These are phyloP conservation scores for Zaprionus kolodkinae DNA, from an alignment of 1,140 invertebrate genomes.

Conservation along the genomic window DNA sequence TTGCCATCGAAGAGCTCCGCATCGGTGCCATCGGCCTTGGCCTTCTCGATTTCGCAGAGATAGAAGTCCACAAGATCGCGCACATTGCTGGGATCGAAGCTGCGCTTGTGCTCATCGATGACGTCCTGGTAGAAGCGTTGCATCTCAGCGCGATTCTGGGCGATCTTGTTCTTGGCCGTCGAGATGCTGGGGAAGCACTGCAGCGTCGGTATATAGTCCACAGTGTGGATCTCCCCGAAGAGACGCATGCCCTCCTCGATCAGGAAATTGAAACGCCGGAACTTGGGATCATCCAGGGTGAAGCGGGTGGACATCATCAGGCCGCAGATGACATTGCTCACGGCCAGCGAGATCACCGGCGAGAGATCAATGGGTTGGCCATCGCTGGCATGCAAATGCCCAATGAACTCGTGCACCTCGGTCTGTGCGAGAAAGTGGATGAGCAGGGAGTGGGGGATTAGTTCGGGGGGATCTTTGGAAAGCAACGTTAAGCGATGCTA, in stretches of 20 bases:
- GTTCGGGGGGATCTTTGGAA: background rate
- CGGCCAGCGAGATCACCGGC: conserved; percentile 90
- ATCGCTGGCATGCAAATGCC: conserved; percentile 86
- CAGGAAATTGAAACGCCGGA: conserved; percentile 91
- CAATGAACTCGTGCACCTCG: conserved; percentile 91
- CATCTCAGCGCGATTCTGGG: conserved; percentile 93
- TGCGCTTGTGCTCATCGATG: conserved; percentile 91
- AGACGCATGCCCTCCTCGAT: conserved; percentile 95
- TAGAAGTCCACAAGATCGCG: conserved; percentile 95
- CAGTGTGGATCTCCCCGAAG: conserved; percentile 92
- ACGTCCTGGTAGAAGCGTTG: conserved; percentile 92
- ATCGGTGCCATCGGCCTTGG: conserved; percentile 89
- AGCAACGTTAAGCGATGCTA: conserved; percentile 20
- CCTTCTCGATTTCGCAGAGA: conserved; percentile 92
- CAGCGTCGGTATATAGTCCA: conserved; percentile 86
- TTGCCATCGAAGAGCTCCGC: conserved; percentile 91
- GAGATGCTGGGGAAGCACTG: conserved; percentile 91
- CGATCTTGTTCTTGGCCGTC: conserved; percentile 90
- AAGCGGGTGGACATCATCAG: conserved; percentile 95
- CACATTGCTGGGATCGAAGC: conserved; percentile 90
- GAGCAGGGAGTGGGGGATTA: background rate
- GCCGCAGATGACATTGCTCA: conserved; percentile 96
- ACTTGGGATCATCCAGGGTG: conserved; percentile 89
- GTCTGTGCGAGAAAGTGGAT: conserved; percentile 85
- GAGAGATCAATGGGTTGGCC: conserved; percentile 89